Conservation (phyloP, 2,797 vertebrate species). For the Rhinella marina region DNA sequence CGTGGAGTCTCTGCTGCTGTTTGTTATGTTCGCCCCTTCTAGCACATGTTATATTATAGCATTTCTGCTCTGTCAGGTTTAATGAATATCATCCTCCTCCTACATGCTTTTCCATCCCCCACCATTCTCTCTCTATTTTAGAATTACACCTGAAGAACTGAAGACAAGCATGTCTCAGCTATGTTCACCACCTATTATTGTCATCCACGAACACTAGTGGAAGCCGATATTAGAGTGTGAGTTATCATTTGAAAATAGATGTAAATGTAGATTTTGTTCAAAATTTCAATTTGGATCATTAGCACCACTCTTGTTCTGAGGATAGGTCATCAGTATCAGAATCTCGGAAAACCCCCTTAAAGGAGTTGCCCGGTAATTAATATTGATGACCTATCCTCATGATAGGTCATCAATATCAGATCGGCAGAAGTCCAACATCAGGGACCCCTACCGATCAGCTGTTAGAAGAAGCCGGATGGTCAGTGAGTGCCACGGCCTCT, state of each 20-base stretch:
- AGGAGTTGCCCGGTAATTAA: too few relatives aligned
- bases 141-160: slow-evolving; percentile 36
- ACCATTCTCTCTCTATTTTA: slow-evolving; percentile 4
- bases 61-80: slow-evolving; percentile 57
- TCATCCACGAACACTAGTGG: not conserved
- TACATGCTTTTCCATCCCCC: not conserved
- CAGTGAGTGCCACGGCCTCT: too few relatives aligned
- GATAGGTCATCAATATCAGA: too few relatives aligned
- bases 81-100: slow-evolving; percentile 43
- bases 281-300: too few relatives aligned
- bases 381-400: too few relatives aligned
- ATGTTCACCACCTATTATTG: not conserved
- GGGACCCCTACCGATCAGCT: too few relatives aligned
- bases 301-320: too few relatives aligned
- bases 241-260: not conserved
- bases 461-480: too few relatives aligned
- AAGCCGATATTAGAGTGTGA: not conserved
- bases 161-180: not conserved
- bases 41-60: slow-evolving; percentile 46
- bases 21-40: slow-evolving; percentile 37
- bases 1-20: slow-evolving; percentile 8
- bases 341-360: too few relatives aligned
- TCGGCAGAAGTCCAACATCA: too few relatives aligned
- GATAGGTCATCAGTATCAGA: too few relatives aligned
- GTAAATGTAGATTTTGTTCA: not conserved